Conservation (phyloP, 2,888 invertebrate genomes). For the Pterobdella sp. region DNA sequence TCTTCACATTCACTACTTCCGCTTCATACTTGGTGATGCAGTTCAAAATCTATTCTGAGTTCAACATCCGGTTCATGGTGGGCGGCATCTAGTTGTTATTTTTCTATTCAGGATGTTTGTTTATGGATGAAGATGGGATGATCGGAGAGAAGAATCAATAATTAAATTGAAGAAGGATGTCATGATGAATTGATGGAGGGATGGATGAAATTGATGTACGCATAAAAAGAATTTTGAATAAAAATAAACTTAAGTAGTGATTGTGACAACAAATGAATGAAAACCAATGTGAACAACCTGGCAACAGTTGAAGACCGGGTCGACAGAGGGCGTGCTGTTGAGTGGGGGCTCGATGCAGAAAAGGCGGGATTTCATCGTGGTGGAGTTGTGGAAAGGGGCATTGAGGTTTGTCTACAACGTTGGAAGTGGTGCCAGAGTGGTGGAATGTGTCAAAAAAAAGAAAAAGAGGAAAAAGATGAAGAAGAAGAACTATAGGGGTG, state of each 20-base stretch:
- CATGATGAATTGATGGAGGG: not conserved
- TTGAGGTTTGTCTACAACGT: constrained; percentile 83
- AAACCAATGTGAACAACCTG: constrained; percentile 2
- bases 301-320: constrained; percentile 30
- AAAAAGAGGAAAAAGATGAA: not conserved
- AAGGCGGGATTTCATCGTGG: constrained; percentile 78
- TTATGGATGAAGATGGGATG: not conserved
- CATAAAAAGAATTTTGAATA: too few relatives aligned
- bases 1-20: constrained; percentile 8
- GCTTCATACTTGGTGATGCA: constrained; percentile 16
- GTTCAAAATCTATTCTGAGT: constrained; percentile 24
- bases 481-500: not conserved
- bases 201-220: not conserved
- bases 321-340: constrained; percentile 31
- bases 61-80: constrained; percentile 24
- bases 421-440: constrained; percentile 71
- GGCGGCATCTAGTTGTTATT: not conserved
- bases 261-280: too few relatives aligned
- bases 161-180: not conserved
- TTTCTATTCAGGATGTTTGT: not conserved
- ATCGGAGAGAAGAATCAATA: not conserved
- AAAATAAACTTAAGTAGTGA: too few relatives aligned
- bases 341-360: constrained; percentile 27
- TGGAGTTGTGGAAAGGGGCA: constrained; percentile 82
- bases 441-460: constrained; percentile 51